Base-by-base conservation (phyloP, 2,888 invertebrate species). In the Euzetes globulus region DNA sequence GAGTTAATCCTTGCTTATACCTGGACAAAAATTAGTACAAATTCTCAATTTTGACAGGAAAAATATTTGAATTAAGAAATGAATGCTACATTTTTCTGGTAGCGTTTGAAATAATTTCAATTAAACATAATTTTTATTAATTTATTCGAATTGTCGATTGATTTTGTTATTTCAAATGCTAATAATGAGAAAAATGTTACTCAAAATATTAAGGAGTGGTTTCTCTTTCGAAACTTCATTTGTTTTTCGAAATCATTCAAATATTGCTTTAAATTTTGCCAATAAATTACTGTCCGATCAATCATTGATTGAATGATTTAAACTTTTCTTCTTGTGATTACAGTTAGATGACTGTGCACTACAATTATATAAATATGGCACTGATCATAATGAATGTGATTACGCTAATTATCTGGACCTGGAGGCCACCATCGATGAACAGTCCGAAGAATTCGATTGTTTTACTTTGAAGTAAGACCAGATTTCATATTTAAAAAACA, bases 281-380 rank as follows among this genome's bases (percentile, higher is more conserved):
- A 50, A 50, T 50, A 50, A 50, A 50, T 52, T 71, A 71, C 52
- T 72, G 52, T 72, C 17, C 19, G 75, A 52, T 74, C 27, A 72
- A 41, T 72, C 25, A 73, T 76, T n/a, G 76, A 55, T 76, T 45
- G 29, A 76, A 45, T 83, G 41, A 41, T 41, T 41, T 41, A 41
- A 41, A 41, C 41, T 41, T 41, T 41, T 7, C 7, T 41, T 83
- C 82, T 89, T 89, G 37, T 83, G 83, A 82, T 89, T 89, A 41
- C 88, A 98, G 98, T 87, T 97, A 85, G 97, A 97, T 83, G 98
- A 98, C 85, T 93, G 94, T 77, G 93, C 96, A 37, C 87, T 99
- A 78, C 98, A 99, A 85, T 88, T 99, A 78, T 98, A 96, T 85
- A 92, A 91, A 76, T 80, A 85, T 94, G 71, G 60, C 22, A 84